phyloP scores from a whole-genome alignment of 2,797 vertebrate species.

The Spinibarbus caldwelli region DNA sequence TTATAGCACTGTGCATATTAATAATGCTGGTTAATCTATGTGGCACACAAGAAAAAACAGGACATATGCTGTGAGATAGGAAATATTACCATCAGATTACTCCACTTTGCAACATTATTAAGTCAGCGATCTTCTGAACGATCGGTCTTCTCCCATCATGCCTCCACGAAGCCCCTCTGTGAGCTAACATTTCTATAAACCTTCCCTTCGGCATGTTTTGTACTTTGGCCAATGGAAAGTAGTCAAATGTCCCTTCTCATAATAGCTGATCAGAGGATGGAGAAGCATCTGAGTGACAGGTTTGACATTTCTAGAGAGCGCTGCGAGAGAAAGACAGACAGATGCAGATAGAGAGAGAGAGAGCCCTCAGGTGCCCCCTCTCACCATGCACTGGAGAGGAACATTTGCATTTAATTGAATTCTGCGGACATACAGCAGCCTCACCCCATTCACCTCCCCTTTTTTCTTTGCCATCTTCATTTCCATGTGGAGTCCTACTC shows the following conservation, averaged over 20 bases:
- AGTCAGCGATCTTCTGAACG: constrained; percentile 16
- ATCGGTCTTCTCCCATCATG: constrained; percentile 6
- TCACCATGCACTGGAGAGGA: constrained; percentile 11
- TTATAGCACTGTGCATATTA: not conserved
- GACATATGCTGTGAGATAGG: not conserved
- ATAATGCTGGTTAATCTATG: not conserved
- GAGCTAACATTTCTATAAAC: constrained; percentile 43
- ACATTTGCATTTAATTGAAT: constrained; percentile 59
- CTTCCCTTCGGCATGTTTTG: constrained; percentile 42
- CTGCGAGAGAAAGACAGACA: constrained; percentile 22
- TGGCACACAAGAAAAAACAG: constrained; percentile 1
- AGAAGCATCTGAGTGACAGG: constrained; percentile 54
- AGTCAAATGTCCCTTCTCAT: constrained; percentile 51
- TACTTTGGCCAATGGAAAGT: constrained; percentile 36
- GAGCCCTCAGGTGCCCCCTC: constrained; percentile 22
- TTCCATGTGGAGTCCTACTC: constrained; percentile 40
- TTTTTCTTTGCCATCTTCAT: constrained; percentile 29
- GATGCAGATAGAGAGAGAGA: constrained; percentile 13
- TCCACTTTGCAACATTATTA: not conserved
- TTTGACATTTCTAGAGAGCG: constrained; percentile 57
- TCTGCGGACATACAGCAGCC: constrained; percentile 3
- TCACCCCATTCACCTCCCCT: constrained; percentile 26
- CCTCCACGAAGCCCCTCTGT: not conserved
- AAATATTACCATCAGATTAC: constrained; percentile 1
- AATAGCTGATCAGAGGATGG: constrained; percentile 43